Evolutionary conservation across 2,113 vertebrate species (phyloP), one percentile per base, ranked within the genome.

Genomic region (Oenanthe oenanthe): DNA sequence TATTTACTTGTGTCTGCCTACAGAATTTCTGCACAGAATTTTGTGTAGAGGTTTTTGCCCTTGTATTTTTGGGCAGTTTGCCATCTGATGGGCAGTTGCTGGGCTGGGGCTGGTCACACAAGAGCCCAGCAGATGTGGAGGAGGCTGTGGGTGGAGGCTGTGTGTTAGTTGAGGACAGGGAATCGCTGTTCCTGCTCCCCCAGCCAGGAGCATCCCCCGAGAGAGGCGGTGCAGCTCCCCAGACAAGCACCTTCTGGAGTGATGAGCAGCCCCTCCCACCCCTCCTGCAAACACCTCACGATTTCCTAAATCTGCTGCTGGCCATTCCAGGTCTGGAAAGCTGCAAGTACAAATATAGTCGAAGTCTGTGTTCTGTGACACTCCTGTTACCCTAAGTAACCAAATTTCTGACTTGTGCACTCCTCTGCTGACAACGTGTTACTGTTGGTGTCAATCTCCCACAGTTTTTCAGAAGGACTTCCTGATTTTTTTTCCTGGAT

Each of bases 21-120:
- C 75, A 68, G 61, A 72, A 58, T 79, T 65, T 91, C 68, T 47
- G 34, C 45, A 42, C 42, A 7, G 42, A 16, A 42, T 50, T 92
- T 54, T 48, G 71, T 88, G 58, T 47, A 53, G 88, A 5, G 71
- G 24, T 66, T 88, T 87, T 85, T 65, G 58, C 67, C 32, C 3
- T 2, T 88, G 74, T 81, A 36, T 85, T 91, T 91, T 75, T 8
- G 77, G 84, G 86, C 36, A 29, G 51, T 43, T 76, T 54, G 3
- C 45, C 66, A 29, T 57, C 7, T 54, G 70, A 58, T 25, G 62
- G 58, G 36, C 6, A 54, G 67, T 29, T 7, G 1, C 51, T 63
- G 0, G 0, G 13, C 36, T 45, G 2, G 0, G 3, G n/a, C 42
- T 71, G 1, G 19, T 91, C 67, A 29, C 56, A 25, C 61, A 31